Base-by-base conservation (phyloP, 2,888 invertebrate species). In the Laothoe populi region DNA sequence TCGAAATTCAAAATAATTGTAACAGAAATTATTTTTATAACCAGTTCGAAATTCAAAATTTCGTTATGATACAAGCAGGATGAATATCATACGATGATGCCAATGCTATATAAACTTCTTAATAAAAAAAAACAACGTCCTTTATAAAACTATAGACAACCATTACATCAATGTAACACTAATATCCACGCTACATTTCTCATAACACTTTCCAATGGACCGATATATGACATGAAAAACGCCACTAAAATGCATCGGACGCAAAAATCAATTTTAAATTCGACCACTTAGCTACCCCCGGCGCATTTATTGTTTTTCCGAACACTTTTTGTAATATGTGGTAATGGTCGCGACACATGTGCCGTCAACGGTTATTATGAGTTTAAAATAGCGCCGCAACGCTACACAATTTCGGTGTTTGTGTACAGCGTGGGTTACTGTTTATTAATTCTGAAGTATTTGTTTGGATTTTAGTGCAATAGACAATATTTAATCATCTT, bases 281-380 rank as follows among this genome's bases (percentile, higher is more conserved):
- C 69, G 76, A 84, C 84, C 83, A 85, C 75, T 75, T 74, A 74
- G 73, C 77, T 78, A 79, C 79, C 79, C 79, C 75, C 73, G 72
- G 72, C 78, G 70, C 69, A 67, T 86, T 92, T 90, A 91, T 92
- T 91, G 92, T 92, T 92, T 90, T 90, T 88, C 87, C 84, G 72
- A 82, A 66, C 83, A 85, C 88, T 92, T 92, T 92, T 91, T 90
- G 90, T 92, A 92, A 92, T 92, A 92, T 90, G 92, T 89, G 92
- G 90, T 92, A 92, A 92, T 92, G 91, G 90, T 82, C 84, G 84
- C 76, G 83, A 82, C 92, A 92, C 91, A 92, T 90, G 91, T 92
- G 92, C 82, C 83, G 91, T 82, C 87, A 84, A 84, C 84, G 84
- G 88, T 89, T 92, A 87, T 89, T 90, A 92, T 85, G 92, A 89